Evolutionary conservation across 2,888 invertebrate species (phyloP).

Genomic region (Atherix ibis): DNA sequence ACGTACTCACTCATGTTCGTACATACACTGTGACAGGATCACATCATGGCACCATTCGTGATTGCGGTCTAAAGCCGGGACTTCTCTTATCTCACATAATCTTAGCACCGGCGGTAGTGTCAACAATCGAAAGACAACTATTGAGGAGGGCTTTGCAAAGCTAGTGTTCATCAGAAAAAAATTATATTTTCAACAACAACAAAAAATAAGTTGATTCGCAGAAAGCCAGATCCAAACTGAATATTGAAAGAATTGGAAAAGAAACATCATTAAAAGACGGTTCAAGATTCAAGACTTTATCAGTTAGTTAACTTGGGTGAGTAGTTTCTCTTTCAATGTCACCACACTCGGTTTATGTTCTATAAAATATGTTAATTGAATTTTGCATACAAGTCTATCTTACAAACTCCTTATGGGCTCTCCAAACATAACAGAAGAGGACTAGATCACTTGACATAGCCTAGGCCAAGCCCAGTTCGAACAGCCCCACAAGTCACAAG

Average conservation of each 20-base stretch:
- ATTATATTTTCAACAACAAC: too few species aligned
- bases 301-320: constrained; percentile 3
- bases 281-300: constrained; percentile 8
- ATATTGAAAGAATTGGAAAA: constrained; percentile 5
- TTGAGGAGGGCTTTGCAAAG: too few species aligned
- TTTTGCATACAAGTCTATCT: constrained; percentile 8
- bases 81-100: too few species aligned
- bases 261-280: constrained; percentile 10
- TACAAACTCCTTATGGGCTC: constrained; percentile 1
- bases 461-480: neutral
- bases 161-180: too few species aligned
- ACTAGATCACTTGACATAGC: neutral
- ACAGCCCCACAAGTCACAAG: neutral
- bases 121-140: too few species aligned
- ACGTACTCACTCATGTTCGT: too few species aligned
- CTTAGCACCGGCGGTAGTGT: too few species aligned
- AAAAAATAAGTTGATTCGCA: too few species aligned
- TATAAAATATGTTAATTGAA: constrained; percentile 13
- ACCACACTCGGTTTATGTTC: constrained; percentile 7
- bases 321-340: constrained; percentile 2
- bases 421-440: constrained; percentile 1
- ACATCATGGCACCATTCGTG: too few species aligned
- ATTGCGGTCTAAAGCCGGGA: too few species aligned
- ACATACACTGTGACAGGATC: too few species aligned
- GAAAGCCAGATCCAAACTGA: too few species aligned